A percentile compares a stretch with the other conserved stretches of the same genome.
These are phyloP conservation scores for Drosophila insularis DNA, from an alignment of 1,140 invertebrate genomes.

Conservation along the genomic window DNA sequence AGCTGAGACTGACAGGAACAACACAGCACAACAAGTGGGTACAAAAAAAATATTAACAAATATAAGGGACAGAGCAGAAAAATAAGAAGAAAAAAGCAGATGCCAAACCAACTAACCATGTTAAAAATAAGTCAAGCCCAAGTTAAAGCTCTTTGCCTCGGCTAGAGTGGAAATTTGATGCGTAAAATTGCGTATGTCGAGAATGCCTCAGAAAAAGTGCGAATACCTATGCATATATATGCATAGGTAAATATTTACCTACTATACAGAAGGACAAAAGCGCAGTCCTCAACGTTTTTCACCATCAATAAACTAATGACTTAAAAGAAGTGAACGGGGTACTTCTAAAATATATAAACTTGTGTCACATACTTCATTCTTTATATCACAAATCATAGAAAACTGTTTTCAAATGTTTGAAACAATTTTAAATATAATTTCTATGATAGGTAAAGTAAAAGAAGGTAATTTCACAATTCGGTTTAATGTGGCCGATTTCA, in stretches of 20 bases:
- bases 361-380: too few relatives aligned
- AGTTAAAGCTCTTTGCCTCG: slow-evolving; percentile 35
- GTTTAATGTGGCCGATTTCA: too few relatives aligned
- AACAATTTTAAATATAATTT: too few relatives aligned
- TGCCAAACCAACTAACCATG: slow-evolving; percentile 57
- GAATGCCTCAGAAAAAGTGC: slow-evolving; percentile 37
- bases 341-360: too few relatives aligned
- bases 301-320: background rate
- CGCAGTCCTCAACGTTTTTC: slow-evolving; percentile 28
- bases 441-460: too few relatives aligned
- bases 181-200: slow-evolving; percentile 64
- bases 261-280: slow-evolving; percentile 39
- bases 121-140: slow-evolving; percentile 71
- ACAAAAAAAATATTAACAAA: slow-evolving; percentile 27
- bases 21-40: slow-evolving; percentile 65
- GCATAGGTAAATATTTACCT: background rate
- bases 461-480: too few relatives aligned
- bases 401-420: too few relatives aligned
- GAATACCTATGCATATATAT: background rate
- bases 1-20: slow-evolving; percentile 71
- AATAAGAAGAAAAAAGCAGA: background rate
- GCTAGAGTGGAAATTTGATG: slow-evolving; percentile 37
- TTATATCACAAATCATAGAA: too few relatives aligned
- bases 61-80: background rate
- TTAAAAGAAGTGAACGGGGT: too few relatives aligned